A percentile compares a stretch with the other conserved stretches of the same genome.
Evolutionary conservation across 2,113 vertebrate species (phyloP).

Genomic region (Chaetodon trifascialis): DNA sequence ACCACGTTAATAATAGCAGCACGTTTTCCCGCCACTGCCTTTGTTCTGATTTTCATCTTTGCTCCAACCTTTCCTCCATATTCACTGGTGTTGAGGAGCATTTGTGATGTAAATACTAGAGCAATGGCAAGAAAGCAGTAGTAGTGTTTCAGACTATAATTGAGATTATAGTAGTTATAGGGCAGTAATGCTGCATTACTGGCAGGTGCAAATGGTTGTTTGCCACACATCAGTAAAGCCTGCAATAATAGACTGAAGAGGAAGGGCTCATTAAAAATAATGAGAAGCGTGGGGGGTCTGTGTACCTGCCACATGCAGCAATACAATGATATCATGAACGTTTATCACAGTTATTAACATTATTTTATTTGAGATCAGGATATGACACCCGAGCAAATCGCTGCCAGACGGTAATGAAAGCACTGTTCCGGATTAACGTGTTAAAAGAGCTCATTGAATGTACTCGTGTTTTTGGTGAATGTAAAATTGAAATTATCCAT

Average conservation of each 20-base stretch:
- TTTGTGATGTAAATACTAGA: background rate
- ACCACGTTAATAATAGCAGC: background rate
- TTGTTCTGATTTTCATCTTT: background rate
- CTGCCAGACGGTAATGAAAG: background rate
- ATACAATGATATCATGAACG: background rate
- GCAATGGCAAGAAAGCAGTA: background rate
- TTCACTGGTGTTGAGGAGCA: background rate
- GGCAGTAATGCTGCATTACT: background rate
- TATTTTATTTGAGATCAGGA: background rate
- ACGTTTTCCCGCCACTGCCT: background rate
- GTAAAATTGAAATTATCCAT: no score
- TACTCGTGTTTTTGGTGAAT: no score
- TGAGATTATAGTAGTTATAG: background rate
- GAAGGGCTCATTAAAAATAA: slow-evolving; percentile 8
- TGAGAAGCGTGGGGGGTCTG: background rate
- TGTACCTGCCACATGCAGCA: background rate
- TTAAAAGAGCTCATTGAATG: no score
- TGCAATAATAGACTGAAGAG: background rate
- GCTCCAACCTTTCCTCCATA: background rate
- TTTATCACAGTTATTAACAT: background rate
- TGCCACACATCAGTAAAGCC: background rate
- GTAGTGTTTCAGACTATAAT: background rate
- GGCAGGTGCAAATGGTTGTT: background rate
- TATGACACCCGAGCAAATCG: background rate
- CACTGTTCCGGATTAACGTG: no score